Evolutionary conservation across 2,113 vertebrate genomes (phyloP), one percentile per base, ranked within the genome.

Genomic region (Sterrhoptilus dennistouni): DNA sequence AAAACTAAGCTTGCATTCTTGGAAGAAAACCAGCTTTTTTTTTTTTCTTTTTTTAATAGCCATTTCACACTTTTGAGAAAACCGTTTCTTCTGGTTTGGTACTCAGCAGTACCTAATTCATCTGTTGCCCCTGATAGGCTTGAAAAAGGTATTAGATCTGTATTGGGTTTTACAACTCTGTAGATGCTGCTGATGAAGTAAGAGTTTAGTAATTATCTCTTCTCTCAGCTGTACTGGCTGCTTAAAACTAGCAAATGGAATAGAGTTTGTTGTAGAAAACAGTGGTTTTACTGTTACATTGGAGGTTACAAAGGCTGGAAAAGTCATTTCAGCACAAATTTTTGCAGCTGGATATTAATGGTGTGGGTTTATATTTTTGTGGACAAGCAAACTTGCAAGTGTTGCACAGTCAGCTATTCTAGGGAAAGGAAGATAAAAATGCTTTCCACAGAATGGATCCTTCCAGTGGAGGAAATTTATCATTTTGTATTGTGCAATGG

Each of bases 311-410:
- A 89, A 83, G 33, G 59, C 83, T 83, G 72, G 38, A 50, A 88
- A 90, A 92, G 47, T 4, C 0, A 75, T 81, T 86, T 63, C 38
- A 87, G 86, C 44, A 38, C 80, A 70, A 42, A 87, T 40, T 66
- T 93, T 92, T 95, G 76, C 89, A 93, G 68, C 86, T 90, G 81
- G 81, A 56, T 90, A 83, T 87, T 90, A 60, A 66, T 52, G 47
- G 16, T 61, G 23, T 76, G 45, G 36, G 31, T 3, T 94, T 91
- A 40, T 77, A 50, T 76, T 76, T 83, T 65, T n/a, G 49, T 42
- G 63, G 74, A 84, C 60, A 81, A 81, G 60, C 24, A 89, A 72
- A 36, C 75, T 70, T 75, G 47, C 28, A 69, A 94, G 42, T 12
- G 31, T 65, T 95, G 75, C 59, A 83, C 0, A 1, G 21, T 88